Evolutionary conservation across 2,113 vertebrate genomes (phyloP).

Genomic region (Macroglossus sobrinus): DNA sequence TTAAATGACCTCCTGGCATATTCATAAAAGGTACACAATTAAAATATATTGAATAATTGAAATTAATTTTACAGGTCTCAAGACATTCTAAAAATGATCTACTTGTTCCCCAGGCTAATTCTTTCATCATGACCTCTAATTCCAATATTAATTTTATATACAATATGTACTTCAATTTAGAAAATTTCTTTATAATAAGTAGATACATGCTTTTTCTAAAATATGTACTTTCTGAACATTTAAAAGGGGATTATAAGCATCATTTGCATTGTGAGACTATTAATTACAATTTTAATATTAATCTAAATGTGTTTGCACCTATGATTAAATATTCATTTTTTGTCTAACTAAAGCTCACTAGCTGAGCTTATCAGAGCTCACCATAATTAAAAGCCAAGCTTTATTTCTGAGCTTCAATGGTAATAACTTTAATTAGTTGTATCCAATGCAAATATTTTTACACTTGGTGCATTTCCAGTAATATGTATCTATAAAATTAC

Average conservation of each 20-base stretch:
- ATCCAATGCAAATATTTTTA: background rate
- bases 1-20: background rate
- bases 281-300: background rate
- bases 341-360: background rate
- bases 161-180: background rate
- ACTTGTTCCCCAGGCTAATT: background rate
- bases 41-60: background rate
- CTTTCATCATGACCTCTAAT: background rate
- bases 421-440: background rate
- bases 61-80: background rate
- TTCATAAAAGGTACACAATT: background rate
- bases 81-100: background rate
- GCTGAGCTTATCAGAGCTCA: background rate
- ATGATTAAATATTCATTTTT: background rate
- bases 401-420: background rate
- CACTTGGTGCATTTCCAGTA: background rate
- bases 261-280: fast-evolving
- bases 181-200: background rate
- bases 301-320: background rate
- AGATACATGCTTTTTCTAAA: background rate
- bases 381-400: background rate
- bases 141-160: background rate
- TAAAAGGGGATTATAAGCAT: background rate
- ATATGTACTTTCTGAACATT: background rate
- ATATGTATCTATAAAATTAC: background rate